A percentile compares a stretch with the other conserved stretches of the same genome.
Evolutionary conservation across 2,113 vertebrate genomes (phyloP).

Genomic region (Motacilla alba): DNA sequence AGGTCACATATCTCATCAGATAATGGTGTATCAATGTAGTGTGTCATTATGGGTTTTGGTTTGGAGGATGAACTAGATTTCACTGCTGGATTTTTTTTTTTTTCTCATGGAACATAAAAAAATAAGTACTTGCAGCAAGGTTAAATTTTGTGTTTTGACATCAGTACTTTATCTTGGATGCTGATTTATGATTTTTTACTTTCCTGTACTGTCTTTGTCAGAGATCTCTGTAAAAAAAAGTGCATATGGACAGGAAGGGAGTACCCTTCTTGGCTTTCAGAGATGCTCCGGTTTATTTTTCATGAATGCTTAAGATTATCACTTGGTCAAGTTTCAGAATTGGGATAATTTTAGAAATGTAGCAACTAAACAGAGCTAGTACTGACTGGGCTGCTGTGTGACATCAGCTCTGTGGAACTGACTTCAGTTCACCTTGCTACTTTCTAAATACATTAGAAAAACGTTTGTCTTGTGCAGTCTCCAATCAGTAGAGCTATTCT

Average conservation of each 20-base stretch:
- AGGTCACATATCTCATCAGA: accelerated
- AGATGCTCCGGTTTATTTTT: not conserved
- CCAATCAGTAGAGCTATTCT: not conserved
- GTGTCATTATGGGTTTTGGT: not conserved
- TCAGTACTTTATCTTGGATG: not conserved
- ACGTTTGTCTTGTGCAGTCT: not conserved
- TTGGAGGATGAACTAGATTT: not conserved
- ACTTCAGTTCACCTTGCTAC: not conserved
- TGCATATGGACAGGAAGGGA: not conserved
- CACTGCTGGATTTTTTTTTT: not conserved
- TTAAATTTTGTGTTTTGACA: not conserved
- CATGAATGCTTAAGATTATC: not conserved
- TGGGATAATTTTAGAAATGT: not conserved
- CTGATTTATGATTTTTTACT: not conserved
- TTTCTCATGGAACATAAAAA: not conserved
- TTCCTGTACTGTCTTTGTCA: not conserved
- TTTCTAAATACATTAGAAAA: not conserved
- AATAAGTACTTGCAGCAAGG: not conserved
- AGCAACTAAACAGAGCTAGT: not conserved
- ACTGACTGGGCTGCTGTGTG: not conserved
- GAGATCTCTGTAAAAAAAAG: not conserved
- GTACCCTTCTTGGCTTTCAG: not conserved
- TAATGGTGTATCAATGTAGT: not conserved
- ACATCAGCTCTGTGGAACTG: not conserved
- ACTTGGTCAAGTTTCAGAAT: not conserved